Evolutionary conservation across 2,113 vertebrate species (phyloP).

Genomic region (Burhinus oedicnemus): DNA sequence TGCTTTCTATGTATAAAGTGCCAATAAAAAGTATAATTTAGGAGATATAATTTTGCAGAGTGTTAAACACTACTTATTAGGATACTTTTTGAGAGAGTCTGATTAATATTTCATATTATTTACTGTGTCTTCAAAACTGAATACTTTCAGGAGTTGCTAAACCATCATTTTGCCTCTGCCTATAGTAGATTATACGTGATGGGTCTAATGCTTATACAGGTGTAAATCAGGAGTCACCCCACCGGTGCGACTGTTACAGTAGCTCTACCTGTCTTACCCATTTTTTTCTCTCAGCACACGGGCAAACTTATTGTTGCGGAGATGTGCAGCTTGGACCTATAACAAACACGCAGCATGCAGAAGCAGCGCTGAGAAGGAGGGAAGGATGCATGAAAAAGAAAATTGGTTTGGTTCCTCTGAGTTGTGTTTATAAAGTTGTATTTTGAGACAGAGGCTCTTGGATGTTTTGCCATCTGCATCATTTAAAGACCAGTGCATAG

Average conservation of each 20-base stretch:
- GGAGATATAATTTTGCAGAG: constrained; percentile 37
- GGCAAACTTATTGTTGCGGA: neutral
- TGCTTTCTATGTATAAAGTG: constrained; percentile 25
- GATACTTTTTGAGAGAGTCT: neutral
- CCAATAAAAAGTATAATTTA: constrained; percentile 25
- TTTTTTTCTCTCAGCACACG: neutral
- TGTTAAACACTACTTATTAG: constrained; percentile 15
- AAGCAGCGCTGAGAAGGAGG: neutral
- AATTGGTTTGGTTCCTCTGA: neutral
- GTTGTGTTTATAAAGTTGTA: neutral
- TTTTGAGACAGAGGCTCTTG: neutral
- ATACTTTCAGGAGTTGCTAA: neutral
- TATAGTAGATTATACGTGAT: neutral
- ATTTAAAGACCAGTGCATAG: neutral
- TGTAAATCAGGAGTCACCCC: neutral
- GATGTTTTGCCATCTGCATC: neutral
- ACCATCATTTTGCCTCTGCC: neutral
- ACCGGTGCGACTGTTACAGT: neutral
- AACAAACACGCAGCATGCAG: neutral
- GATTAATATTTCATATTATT: constrained; percentile 54
- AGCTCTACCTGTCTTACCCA: neutral
- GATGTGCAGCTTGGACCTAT: neutral
- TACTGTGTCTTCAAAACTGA: neutral
- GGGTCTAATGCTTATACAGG: neutral
- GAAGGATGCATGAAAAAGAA: neutral